phyloP scores from a whole-genome alignment of 2,797 vertebrate genomes.

The Ciconia nigra region DNA sequence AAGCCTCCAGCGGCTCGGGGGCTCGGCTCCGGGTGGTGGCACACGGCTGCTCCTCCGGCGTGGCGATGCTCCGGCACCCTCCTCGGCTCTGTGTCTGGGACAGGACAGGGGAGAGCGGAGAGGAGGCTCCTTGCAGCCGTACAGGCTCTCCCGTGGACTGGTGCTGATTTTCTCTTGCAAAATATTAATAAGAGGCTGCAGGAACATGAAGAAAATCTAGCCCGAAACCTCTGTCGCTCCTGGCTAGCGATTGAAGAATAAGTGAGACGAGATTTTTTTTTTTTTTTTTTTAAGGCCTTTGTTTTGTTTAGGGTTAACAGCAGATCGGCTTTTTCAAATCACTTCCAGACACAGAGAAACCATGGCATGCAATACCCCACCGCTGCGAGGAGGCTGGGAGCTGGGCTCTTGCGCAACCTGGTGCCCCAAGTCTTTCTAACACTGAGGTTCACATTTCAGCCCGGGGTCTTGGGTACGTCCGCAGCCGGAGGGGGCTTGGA shows the following conservation, averaged over 20 bases:
- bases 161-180: neutral
- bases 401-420: constrained; percentile 12
- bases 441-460: neutral
- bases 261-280: neutral
- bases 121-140: neutral
- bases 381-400: neutral
- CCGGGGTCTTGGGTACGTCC: neutral
- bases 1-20: neutral
- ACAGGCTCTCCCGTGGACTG: neutral
- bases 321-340: constrained; percentile 58
- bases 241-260: neutral
- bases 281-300: neutral
- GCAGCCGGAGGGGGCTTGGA: neutral
- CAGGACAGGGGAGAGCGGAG: neutral
- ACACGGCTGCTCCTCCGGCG: neutral
- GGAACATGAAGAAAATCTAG: neutral
- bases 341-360: constrained; percentile 65
- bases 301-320: constrained; percentile 66
- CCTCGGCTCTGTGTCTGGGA: rapidly evolving
- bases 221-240: neutral
- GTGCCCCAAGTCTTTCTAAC: neutral
- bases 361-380: constrained; percentile 55
- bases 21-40: rapidly evolving
- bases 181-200: neutral
- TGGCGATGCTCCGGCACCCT: neutral